Evolutionary conservation across 2,888 invertebrate genomes (phyloP), one percentile per base, ranked within the genome.

Genomic region (Sinohyriopsis cumingii): DNA sequence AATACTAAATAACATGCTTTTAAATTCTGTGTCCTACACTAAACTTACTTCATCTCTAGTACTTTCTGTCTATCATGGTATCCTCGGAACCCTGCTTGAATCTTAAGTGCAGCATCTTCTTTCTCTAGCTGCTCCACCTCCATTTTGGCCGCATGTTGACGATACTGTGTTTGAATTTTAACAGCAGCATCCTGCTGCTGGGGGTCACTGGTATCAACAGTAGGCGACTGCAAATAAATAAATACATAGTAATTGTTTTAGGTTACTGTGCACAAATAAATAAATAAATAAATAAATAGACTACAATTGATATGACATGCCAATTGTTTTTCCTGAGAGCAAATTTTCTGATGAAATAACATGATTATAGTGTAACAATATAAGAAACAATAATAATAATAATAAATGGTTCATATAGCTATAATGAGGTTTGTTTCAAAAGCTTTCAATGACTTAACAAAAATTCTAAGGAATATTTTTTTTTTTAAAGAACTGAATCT

Each of bases 31-130:
- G 15, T 45, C 15, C 45, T 45, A 45, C 12, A 15, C 45, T 45
- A 68, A 25, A 71, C 77, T 78, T 79, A 86, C 86, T 81, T 86
- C 73, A 80, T 79, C 56, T 82, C 77, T 28, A 78, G 68, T 63
- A 87, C 78, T 60, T 87, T 80, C 72, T 87, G 81, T 67, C 89
- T 75, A 68, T 84, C 84, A 63, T 85, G 80, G 78, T 81, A 82
- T 61, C 89, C 89, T 67, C 85, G 79, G 82, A 87, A 87, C 45
- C 88, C 86, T 24, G 89, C 86, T 77, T 90, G 89, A 67, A 90
- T 90, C 68, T 82, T 88, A 56, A 83, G 71, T 4, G 89, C 89
- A 0, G 90, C 90, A 24, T 84, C 81, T 24, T 87, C 88, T 63
- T 87, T 81, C 20, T 81, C 71, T 81, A 86, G 81, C 5, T 65